Evolutionary conservation across 2,113 vertebrate genomes (phyloP).

Genomic region (Melanocharis versteri): DNA sequence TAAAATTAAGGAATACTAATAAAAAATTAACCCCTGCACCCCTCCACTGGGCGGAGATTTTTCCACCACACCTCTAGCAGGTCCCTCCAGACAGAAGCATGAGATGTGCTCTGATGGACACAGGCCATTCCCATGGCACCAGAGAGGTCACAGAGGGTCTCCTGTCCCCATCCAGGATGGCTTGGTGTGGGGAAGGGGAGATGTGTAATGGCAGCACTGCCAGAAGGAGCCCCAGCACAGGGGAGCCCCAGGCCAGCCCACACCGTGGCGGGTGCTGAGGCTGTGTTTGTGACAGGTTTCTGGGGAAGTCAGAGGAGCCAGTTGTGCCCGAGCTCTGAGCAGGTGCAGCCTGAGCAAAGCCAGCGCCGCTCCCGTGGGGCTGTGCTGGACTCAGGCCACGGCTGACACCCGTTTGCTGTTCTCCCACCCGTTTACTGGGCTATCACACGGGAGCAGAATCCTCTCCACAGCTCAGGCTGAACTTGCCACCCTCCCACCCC

Average conservation of each 20-base stretch:
- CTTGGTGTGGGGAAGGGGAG: not conserved
- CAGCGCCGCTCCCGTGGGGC: fast-evolving
- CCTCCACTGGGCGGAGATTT: not conserved
- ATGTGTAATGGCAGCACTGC: not conserved
- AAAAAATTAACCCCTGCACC: not conserved
- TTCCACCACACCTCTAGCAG: not conserved
- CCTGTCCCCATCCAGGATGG: not conserved
- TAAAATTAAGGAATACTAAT: not conserved
- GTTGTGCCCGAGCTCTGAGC: not conserved
- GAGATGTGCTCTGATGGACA: fast-evolving
- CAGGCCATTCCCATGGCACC: not conserved
- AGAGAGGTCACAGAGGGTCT: not conserved
- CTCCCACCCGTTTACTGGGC: not conserved
- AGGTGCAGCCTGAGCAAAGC: not conserved
- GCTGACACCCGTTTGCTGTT: not conserved
- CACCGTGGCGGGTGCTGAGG: fast-evolving
- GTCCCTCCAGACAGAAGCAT: not conserved
- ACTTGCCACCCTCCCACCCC: not conserved
- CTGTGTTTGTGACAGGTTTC: not conserved
- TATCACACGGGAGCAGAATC: fast-evolving
- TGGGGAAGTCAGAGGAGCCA: not conserved
- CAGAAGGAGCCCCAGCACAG: not conserved
- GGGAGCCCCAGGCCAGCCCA: not conserved
- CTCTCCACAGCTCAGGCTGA: not conserved
- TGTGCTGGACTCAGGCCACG: not conserved